Conservation (phyloP, 2,797 vertebrate genomes). For the Pantherophis alleghaniensis region DNA sequence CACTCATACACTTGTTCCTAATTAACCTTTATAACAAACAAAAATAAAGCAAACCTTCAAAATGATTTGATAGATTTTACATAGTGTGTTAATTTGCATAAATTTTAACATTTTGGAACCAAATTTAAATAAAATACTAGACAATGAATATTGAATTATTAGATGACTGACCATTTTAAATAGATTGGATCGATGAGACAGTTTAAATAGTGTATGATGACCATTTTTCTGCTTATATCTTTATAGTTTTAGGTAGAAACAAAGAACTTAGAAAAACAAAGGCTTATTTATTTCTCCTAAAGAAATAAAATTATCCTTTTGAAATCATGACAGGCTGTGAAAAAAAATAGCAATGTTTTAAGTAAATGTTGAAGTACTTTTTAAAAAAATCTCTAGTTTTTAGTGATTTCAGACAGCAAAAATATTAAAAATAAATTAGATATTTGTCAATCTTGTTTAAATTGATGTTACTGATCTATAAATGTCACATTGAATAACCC, state of each 20-base stretch:
- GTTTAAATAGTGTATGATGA: slow-evolving; percentile 48
- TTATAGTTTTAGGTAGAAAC: slow-evolving; percentile 28
- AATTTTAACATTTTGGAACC: slow-evolving; percentile 34
- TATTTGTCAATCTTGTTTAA: slow-evolving; percentile 88
- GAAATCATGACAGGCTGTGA: slow-evolving; percentile 44
- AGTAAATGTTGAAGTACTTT: slow-evolving; percentile 52
- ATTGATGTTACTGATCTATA: slow-evolving; percentile 85
- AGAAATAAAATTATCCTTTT: slow-evolving; percentile 19
- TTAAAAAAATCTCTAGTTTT: slow-evolving; percentile 56
- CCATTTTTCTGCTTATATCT: slow-evolving; percentile 8
- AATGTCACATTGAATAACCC: slow-evolving; percentile 89
- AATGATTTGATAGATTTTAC: slow-evolving; percentile 37
- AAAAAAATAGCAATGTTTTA: slow-evolving; percentile 45
- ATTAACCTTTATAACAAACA: slow-evolving; percentile 56
- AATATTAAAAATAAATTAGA: slow-evolving; percentile 68
- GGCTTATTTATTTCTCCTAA: not conserved
- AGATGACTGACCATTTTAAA: slow-evolving; percentile 42
- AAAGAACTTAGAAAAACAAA: slow-evolving; percentile 44
- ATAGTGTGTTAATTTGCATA: slow-evolving; percentile 19
- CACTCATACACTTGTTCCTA: slow-evolving; percentile 23
- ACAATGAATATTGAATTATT: slow-evolving; percentile 48
- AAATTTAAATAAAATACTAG: slow-evolving; percentile 51
- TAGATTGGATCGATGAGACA: slow-evolving; percentile 47
- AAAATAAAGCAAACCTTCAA: slow-evolving; percentile 13
- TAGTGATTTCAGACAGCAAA: slow-evolving; percentile 60